Evolutionary conservation across 1,140 invertebrate genomes (phyloP), one percentile per base, ranked within the genome.

Genomic region (Tetramorium parvispinum): DNA sequence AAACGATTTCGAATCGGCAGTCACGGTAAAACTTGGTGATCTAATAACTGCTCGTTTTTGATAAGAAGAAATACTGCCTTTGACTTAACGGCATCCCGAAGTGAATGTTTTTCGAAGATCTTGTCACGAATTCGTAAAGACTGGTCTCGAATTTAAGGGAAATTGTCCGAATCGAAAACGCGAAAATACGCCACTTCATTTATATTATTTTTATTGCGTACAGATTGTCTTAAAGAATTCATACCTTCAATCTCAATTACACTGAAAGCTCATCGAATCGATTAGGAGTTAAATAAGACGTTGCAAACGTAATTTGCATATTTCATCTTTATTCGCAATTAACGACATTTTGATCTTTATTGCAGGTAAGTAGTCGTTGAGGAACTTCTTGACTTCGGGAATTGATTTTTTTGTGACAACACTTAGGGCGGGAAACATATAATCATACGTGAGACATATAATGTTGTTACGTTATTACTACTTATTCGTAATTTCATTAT

Each of bases 401-500:
- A 46, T 32, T 49, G 43, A 32, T 61, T 16, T 63, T 63, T 77
- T 65, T 65, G 11, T 59, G 57, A 49, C 24, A 10, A 53, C n/a
- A 49, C 10, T 49, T 40, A 27, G 11, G 21, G 24, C 18, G 24
- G 7, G 24, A 78, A 61, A 32, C 32, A 32, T 32, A 4, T 32
- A 32, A 32, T 32, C 8, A 40, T 3, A 51, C 40, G 76, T 65
- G 40, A 78, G 76, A 78, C 18, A 65, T 73, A 63, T 24, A 49
- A 32, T 51, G 46, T 46, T 13, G 2, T 32, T 78, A 78, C 43
- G 11, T 49, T 76, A 53, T 71, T 55, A 55, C 11, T 43, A 68
- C 68, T 82, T 55, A 70, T 71, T 71, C 24, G 24, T 71, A 53
- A 70, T 55, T 81, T 81, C n/a, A 53, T 71, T 82, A 70, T 55